Conservation (phyloP, 2,797 vertebrate species). For the Pipistrellus kuhlii region DNA sequence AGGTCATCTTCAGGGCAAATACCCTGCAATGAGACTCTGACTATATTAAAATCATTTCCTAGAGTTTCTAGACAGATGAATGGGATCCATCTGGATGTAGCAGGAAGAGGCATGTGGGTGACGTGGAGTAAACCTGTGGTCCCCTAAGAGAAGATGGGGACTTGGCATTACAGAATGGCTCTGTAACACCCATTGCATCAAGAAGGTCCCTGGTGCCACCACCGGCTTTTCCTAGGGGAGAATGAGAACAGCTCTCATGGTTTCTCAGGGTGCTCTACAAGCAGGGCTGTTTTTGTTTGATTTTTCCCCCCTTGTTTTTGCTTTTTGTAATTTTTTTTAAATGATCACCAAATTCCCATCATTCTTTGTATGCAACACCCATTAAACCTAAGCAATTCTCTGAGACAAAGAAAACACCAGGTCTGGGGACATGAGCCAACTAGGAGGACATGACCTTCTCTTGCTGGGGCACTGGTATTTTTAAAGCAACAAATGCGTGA, state of each 20-base stretch:
- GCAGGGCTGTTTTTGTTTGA: slow-evolving; percentile 34
- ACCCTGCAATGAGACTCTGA: not conserved
- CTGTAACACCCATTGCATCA: not conserved
- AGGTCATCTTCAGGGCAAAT: not conserved
- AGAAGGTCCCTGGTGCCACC: not conserved
- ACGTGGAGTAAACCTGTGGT: too few relatives aligned
- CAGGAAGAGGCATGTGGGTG: not conserved
- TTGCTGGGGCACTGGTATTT: slow-evolving; percentile 77
- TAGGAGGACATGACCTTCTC: slow-evolving; percentile 74
- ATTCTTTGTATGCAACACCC: slow-evolving; percentile 78
- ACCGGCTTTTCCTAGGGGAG: not conserved
- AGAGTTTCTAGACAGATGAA: not conserved
- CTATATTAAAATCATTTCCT: not conserved
- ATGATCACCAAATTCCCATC: slow-evolving; percentile 76
- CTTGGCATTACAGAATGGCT: not conserved
- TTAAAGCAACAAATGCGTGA: slow-evolving; percentile 72
- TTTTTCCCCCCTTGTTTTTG: not conserved
- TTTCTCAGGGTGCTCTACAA: not conserved
- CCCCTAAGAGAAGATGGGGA: not conserved
- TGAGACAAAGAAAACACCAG: slow-evolving; percentile 80
- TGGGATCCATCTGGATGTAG: not conserved
- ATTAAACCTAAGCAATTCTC: slow-evolving; percentile 70
- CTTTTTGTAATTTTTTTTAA: not conserved
- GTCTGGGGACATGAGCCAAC: slow-evolving; percentile 62
- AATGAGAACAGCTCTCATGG: not conserved